Percentiles rank a stretch among this genome's conserved stretches.
Evolutionary conservation across 2,888 invertebrate species (phyloP).

Genomic region (Enoplolaimus lenunculus): DNA sequence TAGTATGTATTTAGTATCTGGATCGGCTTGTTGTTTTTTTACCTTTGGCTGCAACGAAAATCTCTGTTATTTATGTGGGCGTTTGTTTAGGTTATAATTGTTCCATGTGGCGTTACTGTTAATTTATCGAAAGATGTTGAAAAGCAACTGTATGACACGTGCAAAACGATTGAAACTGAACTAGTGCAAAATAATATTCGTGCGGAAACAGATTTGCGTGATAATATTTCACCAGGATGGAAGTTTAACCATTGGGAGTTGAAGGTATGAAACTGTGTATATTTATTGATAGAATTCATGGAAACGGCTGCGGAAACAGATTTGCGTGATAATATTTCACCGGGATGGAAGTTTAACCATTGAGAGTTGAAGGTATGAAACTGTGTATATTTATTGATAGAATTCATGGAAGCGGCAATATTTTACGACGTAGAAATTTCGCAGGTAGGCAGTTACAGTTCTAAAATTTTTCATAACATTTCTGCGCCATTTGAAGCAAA

Average conservation of each 20-base stretch:
- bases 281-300: too few species aligned
- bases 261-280: too few species aligned
- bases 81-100: conserved; percentile 54
- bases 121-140: conserved; percentile 59
- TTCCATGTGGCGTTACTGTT: conserved; percentile 88
- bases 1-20: too few species aligned
- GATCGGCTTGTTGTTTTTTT: too few species aligned
- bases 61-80: too few species aligned
- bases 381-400: too few species aligned
- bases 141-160: conserved; percentile 52
- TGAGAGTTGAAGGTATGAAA: conserved; percentile 93
- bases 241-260: conserved; percentile 96
- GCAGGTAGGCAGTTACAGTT: too few species aligned
- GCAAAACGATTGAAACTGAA: conserved; percentile 46
- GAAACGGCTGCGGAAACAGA: conserved; percentile 78
- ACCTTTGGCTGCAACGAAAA: too few species aligned
- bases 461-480: too few species aligned
- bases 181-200: conserved; percentile 58
- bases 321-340: conserved; percentile 82
- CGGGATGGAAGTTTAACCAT: conserved; percentile 98
- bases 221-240: conserved; percentile 97
- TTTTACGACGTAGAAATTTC: too few species aligned
- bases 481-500: too few species aligned
- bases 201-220: conserved; percentile 70
- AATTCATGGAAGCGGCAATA: too few species aligned